Conservation (phyloP, 2,797 vertebrate genomes). For the Girardinus metallicus region DNA sequence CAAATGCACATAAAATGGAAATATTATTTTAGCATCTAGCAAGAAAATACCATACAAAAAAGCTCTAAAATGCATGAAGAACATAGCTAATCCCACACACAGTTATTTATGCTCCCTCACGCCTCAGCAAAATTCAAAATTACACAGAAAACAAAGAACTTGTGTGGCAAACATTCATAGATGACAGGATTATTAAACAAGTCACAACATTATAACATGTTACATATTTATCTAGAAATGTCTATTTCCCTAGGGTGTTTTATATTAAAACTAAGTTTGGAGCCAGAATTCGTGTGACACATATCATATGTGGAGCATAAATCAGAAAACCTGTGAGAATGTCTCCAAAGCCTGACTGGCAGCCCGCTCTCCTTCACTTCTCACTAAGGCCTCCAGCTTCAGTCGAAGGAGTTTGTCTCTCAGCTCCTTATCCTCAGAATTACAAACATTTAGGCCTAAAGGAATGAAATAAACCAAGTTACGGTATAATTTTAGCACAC, state of each 20-base stretch:
- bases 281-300: background rate
- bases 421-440: slow-evolving; percentile 60
- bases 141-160: background rate
- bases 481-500: background rate
- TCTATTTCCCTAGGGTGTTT: background rate
- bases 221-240: background rate
- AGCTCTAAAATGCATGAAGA: background rate
- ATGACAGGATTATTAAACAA: background rate
- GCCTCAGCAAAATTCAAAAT: background rate
- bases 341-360: slow-evolving; percentile 85
- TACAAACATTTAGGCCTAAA: slow-evolving; percentile 81
- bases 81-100: background rate
- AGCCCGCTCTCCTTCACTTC: slow-evolving; percentile 75
- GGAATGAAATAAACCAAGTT: slow-evolving; percentile 9
- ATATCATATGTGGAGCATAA: background rate
- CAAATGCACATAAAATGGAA: background rate
- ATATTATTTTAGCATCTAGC: background rate
- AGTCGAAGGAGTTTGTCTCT: slow-evolving; percentile 77
- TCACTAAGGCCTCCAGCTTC: slow-evolving; percentile 85
- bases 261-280: background rate
- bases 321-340: slow-evolving; percentile 84
- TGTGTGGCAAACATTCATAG: background rate
- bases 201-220: background rate
- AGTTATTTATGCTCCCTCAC: background rate
- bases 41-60: background rate